phyloP scores from a whole-genome alignment of 2,113 vertebrate species.

The Myocastor coypus region DNA sequence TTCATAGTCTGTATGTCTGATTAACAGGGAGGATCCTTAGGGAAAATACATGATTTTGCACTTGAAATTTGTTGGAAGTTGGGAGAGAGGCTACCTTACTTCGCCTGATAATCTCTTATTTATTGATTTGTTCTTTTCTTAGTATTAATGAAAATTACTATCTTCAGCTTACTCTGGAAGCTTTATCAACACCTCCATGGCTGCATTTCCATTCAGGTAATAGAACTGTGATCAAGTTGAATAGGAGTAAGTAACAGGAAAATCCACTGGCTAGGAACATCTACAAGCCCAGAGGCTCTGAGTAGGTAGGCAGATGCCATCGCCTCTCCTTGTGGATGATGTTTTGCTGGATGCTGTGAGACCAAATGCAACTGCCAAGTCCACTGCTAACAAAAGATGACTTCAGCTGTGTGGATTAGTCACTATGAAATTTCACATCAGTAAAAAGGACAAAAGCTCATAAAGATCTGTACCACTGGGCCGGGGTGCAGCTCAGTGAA shows the following conservation, averaged over 20 bases:
- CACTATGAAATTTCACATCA: neutral
- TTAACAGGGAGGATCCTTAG: constrained; percentile 60
- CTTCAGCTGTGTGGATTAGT: neutral
- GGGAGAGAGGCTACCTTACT: constrained; percentile 70
- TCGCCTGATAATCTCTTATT: constrained; percentile 78
- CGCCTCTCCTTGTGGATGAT: neutral
- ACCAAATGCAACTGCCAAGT: neutral
- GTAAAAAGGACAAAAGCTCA: neutral
- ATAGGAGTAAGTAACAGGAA: constrained; percentile 50
- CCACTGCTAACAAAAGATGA: neutral
- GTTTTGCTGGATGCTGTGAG: neutral
- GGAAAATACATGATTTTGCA: constrained; percentile 76
- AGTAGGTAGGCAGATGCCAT: neutral
- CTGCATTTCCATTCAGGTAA: constrained; percentile 60
- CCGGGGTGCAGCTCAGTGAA: neutral
- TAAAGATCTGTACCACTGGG: neutral
- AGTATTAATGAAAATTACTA: constrained; percentile 63
- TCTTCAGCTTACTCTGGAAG: constrained; percentile 62
- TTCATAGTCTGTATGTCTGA: constrained; percentile 70
- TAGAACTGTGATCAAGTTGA: constrained; percentile 40
- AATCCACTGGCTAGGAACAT: neutral
- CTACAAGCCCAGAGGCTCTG: neutral
- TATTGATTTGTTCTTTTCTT: constrained; percentile 78
- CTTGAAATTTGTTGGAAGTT: constrained; percentile 75
- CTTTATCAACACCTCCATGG: constrained; percentile 64